phyloP scores from a whole-genome alignment of 2,888 invertebrate genomes.

The Schizotus pectinicornis region DNA sequence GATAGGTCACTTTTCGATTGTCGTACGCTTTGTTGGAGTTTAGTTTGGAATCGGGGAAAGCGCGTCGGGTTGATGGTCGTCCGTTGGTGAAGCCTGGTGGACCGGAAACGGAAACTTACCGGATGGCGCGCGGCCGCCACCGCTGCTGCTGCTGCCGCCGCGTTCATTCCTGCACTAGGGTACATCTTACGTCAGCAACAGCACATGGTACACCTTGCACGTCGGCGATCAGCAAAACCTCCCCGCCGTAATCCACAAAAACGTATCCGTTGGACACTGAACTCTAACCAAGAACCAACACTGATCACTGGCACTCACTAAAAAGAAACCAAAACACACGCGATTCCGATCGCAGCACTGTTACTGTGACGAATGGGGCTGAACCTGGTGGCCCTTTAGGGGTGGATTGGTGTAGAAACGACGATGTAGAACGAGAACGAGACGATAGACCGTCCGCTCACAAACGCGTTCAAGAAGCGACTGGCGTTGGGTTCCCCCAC shows the following conservation, averaged over 20 bases:
- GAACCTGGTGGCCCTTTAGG: not conserved
- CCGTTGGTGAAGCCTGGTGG: not conserved
- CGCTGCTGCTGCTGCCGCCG: slow-evolving; percentile 79
- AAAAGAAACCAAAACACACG: slow-evolving; percentile 3
- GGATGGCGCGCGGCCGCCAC: slow-evolving; percentile 87
- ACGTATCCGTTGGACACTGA: slow-evolving; percentile 4
- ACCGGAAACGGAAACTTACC: slow-evolving; percentile 64
- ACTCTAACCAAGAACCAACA: slow-evolving; percentile 11
- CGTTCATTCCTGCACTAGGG: slow-evolving; percentile 86
- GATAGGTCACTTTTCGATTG: too few species aligned
- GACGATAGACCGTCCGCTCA: slow-evolving; percentile 38
- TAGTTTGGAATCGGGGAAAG: not conserved
- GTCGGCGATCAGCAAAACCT: slow-evolving; percentile 6
- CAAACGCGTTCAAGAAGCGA: slow-evolving; percentile 49
- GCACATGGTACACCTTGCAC: slow-evolving; percentile 49
- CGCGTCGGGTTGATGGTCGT: not conserved
- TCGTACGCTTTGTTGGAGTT: not conserved
- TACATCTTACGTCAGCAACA: slow-evolving; percentile 70
- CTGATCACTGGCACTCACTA: not conserved
- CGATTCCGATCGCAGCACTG: not conserved
- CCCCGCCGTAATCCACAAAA: slow-evolving; percentile 15
- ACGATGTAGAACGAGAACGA: not conserved
- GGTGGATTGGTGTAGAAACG: not conserved
- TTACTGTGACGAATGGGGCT: not conserved
- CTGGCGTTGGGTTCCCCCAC: slow-evolving; percentile 46